Evolutionary conservation across 2,113 vertebrate genomes (phyloP).

Genomic region (Pteropus alecto): DNA sequence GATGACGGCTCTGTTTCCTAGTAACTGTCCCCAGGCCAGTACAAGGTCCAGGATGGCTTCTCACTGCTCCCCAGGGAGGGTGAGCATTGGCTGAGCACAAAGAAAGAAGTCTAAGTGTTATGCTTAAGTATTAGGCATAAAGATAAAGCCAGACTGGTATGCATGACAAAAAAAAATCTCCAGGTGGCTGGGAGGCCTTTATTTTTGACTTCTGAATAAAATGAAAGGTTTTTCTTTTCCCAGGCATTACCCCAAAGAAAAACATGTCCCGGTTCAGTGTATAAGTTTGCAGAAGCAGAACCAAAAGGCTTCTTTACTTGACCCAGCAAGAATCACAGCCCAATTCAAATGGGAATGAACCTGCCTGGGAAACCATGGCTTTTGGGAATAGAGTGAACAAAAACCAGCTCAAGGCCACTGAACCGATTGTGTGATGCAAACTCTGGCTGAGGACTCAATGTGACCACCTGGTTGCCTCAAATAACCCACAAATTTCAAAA

Average conservation of each 20-base stretch:
- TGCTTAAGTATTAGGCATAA: background rate
- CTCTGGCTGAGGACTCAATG: background rate
- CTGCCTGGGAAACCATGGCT: background rate
- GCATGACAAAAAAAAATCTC: background rate
- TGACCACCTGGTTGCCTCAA: constrained; percentile 33
- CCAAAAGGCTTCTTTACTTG: background rate
- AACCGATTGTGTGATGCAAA: background rate
- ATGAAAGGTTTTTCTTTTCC: constrained; percentile 36
- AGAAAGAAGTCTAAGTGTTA: background rate
- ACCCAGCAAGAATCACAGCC: background rate
- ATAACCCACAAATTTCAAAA: background rate
- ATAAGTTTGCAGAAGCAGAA: constrained; percentile 9
- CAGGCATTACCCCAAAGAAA: constrained; percentile 16
- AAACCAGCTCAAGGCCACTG: background rate
- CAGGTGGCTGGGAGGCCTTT: constrained; percentile 26
- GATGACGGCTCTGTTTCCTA: background rate
- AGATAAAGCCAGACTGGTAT: background rate
- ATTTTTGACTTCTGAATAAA: constrained; percentile 45
- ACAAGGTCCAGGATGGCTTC: too few relatives aligned
- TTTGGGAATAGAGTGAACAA: background rate
- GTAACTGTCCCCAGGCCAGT: accelerated
- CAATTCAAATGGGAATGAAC: background rate
- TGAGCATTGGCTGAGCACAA: background rate
- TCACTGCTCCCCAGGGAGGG: background rate
- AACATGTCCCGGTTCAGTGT: background rate